A percentile compares a stretch with the other conserved stretches of the same genome.
phyloP scores from a whole-genome alignment of 2,113 vertebrate genomes.

The Notothenia rossii region DNA sequence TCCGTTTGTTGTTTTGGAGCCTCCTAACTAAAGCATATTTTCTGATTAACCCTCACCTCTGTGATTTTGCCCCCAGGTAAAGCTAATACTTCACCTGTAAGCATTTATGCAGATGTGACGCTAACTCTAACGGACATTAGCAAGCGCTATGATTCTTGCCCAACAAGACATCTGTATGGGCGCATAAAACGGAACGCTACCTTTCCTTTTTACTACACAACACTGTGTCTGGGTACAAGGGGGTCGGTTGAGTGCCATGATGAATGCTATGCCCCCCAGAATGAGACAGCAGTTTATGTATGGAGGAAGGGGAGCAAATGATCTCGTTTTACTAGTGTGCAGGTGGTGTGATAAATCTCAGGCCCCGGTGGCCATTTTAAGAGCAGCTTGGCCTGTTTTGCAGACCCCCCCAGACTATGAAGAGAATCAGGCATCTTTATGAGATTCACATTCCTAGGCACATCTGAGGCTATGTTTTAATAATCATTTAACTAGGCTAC shows the following conservation, averaged over 20 bases:
- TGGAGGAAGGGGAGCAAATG: conserved; percentile 63
- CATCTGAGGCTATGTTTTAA: neutral
- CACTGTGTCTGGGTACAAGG: conserved; percentile 10
- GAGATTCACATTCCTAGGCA: conserved; percentile 19
- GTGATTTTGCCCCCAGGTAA: neutral
- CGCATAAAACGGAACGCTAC: conserved; percentile 42
- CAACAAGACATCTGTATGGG: conserved; percentile 47
- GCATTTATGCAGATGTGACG: conserved; percentile 34
- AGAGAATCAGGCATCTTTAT: conserved; percentile 22
- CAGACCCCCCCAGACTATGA: conserved; percentile 48
- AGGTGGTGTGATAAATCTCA: conserved; percentile 79
- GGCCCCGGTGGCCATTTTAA: conserved; percentile 72
- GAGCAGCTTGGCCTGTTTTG: conserved; percentile 76
- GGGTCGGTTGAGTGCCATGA: conserved; percentile 36
- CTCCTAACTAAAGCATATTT: neutral
- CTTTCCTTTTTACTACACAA: conserved; percentile 29
- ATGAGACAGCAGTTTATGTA: conserved; percentile 71
- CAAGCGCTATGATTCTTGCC: conserved; percentile 25
- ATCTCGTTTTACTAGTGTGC: conserved; percentile 74
- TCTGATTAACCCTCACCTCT: neutral
- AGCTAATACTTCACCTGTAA: conserved; percentile 9
- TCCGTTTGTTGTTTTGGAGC: neutral
- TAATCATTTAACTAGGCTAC: neutral
- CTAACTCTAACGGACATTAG: conserved; percentile 38
- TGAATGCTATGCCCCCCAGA: conserved; percentile 53